phyloP scores from a whole-genome alignment of 2,888 invertebrate species.

The Rotaria magnacalcarata region DNA sequence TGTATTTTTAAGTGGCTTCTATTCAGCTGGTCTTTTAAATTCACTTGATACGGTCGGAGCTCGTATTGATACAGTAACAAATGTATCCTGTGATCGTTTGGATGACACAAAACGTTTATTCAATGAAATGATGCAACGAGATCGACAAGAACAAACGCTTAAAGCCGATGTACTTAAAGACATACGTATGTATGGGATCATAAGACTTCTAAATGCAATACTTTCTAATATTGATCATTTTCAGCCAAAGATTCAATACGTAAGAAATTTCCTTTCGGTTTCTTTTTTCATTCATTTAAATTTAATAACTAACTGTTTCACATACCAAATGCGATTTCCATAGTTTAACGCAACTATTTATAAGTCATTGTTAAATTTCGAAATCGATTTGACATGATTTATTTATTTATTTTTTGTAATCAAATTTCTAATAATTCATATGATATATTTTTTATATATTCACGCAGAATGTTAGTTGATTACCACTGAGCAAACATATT shows the following conservation, averaged over 20 bases:
- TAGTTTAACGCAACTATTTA: background rate
- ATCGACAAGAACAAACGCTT: conserved; percentile 14
- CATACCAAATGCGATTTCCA: background rate
- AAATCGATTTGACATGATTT: background rate
- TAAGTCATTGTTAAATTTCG: background rate
- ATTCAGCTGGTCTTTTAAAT: conserved; percentile 52
- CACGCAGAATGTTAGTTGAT: background rate
- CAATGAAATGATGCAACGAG: conserved; percentile 27
- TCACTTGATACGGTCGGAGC: conserved; percentile 54
- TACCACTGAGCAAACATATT: background rate
- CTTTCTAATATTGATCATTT: background rate
- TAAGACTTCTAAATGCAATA: background rate
- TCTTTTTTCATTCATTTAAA: background rate
- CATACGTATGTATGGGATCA: background rate
- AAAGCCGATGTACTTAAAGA: conserved; percentile 30
- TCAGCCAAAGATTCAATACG: conserved; percentile 6
- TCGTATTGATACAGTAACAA: conserved; percentile 49
- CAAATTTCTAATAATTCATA: too few relatives aligned
- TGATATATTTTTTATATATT: too few relatives aligned
- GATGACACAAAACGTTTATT: conserved; percentile 2
- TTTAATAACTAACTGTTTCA: background rate
- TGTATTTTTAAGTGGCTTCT: conserved; percentile 55
- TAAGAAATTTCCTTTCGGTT: background rate
- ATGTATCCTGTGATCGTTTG: conserved; percentile 22
- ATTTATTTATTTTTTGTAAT: background rate